Evolutionary conservation across 2,797 vertebrate species (phyloP), one percentile per base, ranked within the genome.

Genomic region (Tadarida brasiliensis): DNA sequence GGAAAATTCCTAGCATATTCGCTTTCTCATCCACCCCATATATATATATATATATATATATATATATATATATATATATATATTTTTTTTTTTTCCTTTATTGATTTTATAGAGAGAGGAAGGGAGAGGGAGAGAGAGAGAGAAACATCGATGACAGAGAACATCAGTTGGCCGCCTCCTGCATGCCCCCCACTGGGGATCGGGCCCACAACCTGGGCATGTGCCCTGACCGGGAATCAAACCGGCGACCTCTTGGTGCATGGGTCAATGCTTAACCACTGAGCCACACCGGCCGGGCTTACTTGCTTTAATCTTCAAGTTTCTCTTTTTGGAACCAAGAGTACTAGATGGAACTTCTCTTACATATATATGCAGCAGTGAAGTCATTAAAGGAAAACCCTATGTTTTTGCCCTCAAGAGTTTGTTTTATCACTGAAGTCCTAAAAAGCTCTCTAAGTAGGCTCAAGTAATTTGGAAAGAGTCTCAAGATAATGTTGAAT

Each of bases 391-490:
- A 82, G 28, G n/a, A 86, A 83, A 73, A 67, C 12, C 22, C 19
- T 76, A 14, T 73, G 22, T 49, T 85, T 87, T 89, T 63, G 77
- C 9, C 80, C 28, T 84, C 11, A 68, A 57, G 33, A 59, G 44
- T 78, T 90, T 82, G 57, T n/a, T 94, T 90, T 84, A 76, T 93
- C 59, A 57, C 15, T n/a, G 20, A 90, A 76, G 28, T 85, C 70
- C 85, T 83, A 20, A 92, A 87, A 92, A 56, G 3, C 49, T 83
- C 4, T 92, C 28, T 57, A 68, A 84, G 56, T 88, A 92, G 14
- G 63, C 82, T 77, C 82, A 93, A 73, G 65, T 87, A 94, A 90
- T 94, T 95, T 96, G 95, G 85, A 95, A 71, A 89, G 44, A 81
- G 17, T 61, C 68, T 74, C 71, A 92, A 93, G 39, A 83, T 88